phyloP scores from a whole-genome alignment of 2,797 vertebrate genomes.

The Arrhamphus sclerolepis region DNA sequence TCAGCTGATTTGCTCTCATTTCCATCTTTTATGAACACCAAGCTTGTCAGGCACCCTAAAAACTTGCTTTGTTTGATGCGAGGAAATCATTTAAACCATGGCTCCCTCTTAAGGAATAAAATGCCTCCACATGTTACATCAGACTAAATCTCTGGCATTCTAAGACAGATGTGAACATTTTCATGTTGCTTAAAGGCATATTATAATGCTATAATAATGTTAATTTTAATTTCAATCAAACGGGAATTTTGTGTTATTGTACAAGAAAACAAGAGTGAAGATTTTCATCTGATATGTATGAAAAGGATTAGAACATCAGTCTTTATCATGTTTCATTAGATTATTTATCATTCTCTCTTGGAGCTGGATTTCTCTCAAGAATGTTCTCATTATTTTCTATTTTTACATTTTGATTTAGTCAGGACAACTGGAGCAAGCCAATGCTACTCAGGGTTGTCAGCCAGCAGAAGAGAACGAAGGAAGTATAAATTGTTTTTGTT shows the following conservation, averaged over 20 bases:
- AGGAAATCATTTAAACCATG: slow-evolving; percentile 36
- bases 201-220: slow-evolving; percentile 5
- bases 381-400: neutral
- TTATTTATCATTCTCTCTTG: neutral
- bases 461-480: no score
- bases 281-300: neutral
- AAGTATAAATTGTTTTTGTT: no score
- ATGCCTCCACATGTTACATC: slow-evolving; percentile 45
- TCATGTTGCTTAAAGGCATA: slow-evolving; percentile 29
- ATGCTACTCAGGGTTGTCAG: no score
- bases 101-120: slow-evolving; percentile 50
- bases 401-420: neutral
- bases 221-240: slow-evolving; percentile 25
- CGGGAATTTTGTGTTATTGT: slow-evolving; percentile 11
- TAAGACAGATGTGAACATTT: slow-evolving; percentile 35
- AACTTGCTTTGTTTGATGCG: slow-evolving; percentile 53
- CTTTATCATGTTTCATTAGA: slow-evolving; percentile 3
- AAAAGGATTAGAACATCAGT: neutral
- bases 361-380: neutral
- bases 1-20: slow-evolving; percentile 66
- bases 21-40: slow-evolving; percentile 41
- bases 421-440: no score
- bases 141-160: slow-evolving; percentile 27
- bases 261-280: neutral
- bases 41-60: slow-evolving; percentile 45